Conservation (phyloP, 2,797 vertebrate genomes). For the Natrix natrix region DNA sequence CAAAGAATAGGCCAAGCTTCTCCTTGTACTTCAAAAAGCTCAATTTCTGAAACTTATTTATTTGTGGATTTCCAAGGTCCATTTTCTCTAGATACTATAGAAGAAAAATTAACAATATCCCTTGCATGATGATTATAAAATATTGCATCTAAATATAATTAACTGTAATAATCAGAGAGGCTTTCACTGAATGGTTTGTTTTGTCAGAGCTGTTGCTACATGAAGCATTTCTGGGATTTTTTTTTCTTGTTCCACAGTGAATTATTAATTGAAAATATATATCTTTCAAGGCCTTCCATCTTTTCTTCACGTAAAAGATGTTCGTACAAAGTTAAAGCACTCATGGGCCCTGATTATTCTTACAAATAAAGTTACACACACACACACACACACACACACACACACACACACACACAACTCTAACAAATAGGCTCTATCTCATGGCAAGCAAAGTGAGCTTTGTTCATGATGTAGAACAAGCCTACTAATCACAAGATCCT, state of each 20-base stretch:
- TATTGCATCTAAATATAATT: neutral
- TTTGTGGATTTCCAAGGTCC: neutral
- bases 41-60: neutral
- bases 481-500: conserved; percentile 70
- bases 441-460: conserved; percentile 44
- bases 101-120: neutral
- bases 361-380: neutral
- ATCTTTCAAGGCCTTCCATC: neutral
- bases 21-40: neutral
- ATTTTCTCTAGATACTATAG: neutral
- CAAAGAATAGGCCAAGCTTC: neutral
- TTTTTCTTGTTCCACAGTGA: neutral
- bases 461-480: conserved; percentile 64
- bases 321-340: neutral
- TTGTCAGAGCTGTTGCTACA: neutral
- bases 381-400: too few relatives aligned
- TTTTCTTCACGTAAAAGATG: neutral
- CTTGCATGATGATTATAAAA: neutral
- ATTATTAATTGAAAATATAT: neutral
- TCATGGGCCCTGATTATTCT: neutral
- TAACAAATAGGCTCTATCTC: neutral
- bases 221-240: neutral
- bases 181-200: neutral
- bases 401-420: too few relatives aligned
- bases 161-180: neutral